Conservation (phyloP, 2,888 invertebrate genomes). For the Odontothrips loti region DNA sequence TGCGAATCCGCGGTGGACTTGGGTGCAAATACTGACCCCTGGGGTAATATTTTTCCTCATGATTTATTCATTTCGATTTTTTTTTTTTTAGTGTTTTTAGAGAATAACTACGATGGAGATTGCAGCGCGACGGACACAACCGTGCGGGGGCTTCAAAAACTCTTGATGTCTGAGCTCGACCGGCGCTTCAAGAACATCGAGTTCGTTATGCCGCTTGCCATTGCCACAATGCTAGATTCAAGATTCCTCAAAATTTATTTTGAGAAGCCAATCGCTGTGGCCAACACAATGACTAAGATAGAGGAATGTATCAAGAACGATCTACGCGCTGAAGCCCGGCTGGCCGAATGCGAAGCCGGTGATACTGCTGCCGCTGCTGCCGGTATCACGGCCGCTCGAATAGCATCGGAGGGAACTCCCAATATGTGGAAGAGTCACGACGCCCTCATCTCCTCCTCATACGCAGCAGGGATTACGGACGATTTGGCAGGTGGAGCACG, state of each 20-base stretch:
- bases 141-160: too few species aligned
- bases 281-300: constrained; percentile 35
- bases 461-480: background rate
- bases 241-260: constrained; percentile 42
- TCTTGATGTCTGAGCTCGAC: too few species aligned
- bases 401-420: background rate
- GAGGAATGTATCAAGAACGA: constrained; percentile 33
- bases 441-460: background rate
- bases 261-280: constrained; percentile 37
- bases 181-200: constrained; percentile 34
- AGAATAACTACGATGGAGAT: too few species aligned
- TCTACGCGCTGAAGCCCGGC: too few species aligned
- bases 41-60: too few species aligned
- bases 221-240: constrained; percentile 41
- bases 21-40: too few species aligned
- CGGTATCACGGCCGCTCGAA: background rate
- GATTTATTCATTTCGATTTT: too few species aligned
- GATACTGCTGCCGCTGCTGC: background rate
- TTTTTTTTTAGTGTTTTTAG: too few species aligned
- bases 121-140: too few species aligned
- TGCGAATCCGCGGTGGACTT: too few species aligned
- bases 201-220: constrained; percentile 38
- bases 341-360: too few species aligned
- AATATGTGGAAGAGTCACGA: background rate
- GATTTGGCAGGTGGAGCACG: background rate